Evolutionary conservation across 2,888 invertebrate genomes (phyloP), one percentile per base, ranked within the genome.

Genomic region (Listrodromus nycthemerus): DNA sequence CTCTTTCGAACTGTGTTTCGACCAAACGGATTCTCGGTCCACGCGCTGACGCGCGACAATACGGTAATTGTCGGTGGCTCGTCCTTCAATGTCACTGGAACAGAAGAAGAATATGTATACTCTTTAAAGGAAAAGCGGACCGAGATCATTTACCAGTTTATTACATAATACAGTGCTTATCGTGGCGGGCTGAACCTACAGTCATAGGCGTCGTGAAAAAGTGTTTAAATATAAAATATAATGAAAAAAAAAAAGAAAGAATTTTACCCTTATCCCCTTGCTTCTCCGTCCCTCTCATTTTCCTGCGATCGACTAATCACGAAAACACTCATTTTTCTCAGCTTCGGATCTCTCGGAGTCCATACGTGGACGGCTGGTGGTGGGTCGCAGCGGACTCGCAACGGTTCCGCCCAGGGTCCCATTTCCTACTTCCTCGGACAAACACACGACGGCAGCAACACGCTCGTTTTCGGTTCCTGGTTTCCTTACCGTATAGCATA

Each of bases 351-450:
- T 24, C 80, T 63, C n/a, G 58, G 6, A 30, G 41, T 41, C 41
- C 30, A 30, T 33, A 27, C 71, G 41, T 69, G 71, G 71, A 41
- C 61, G 48, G 21, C 65, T 55, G 69, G 58, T 55, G 33, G 78
- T 78, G 61, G 84, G 33, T 79, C 78, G 69, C 37, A 79, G 58
- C 70, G 55, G 75, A 45, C 45, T 80, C 69, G 83, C 83, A 61
- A 24, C 30, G 69, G 85, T 83, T 80, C 82, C 86, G 82, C 86
- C 87, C 83, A 84, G 86, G 77, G 82, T 82, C 85, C 76, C 85
- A 82, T 89, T 90, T 90, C 89, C 91, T 87, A 90, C 89, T 89
- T 91, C 89, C 91, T 89, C 82, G 66, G 73, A 79, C 74, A 70
- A 85, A 85, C 86, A 55, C 21, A 58, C 58, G 41, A 41, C 52